A percentile compares a stretch with the other conserved stretches of the same genome.
phyloP scores from a whole-genome alignment of 2,113 vertebrate species.

The Fregata magnificens region DNA sequence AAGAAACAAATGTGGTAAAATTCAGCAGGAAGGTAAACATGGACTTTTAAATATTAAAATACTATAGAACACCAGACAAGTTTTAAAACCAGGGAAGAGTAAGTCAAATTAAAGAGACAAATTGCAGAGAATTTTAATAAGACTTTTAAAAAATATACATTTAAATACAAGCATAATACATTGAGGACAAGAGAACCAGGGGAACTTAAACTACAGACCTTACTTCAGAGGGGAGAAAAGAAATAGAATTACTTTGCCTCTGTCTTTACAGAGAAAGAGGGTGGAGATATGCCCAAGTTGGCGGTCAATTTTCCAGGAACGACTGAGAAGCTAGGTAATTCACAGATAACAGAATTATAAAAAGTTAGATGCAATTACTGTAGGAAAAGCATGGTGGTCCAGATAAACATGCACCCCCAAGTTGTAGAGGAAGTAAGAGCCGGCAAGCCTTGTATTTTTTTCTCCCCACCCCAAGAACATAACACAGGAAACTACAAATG shows the following conservation, averaged over 20 bases:
- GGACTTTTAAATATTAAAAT: conserved; percentile 8
- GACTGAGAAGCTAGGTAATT: conserved; percentile 74
- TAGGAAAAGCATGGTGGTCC: conserved; percentile 56
- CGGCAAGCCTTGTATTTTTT: neutral
- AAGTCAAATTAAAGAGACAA: conserved; percentile 22
- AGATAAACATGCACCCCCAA: conserved; percentile 57
- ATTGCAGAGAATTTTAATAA: neutral
- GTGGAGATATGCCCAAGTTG: conserved; percentile 76
- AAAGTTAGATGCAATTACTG: conserved; percentile 50
- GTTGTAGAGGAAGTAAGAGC: conserved; percentile 28
- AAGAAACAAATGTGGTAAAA: conserved; percentile 44
- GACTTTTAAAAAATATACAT: neutral
- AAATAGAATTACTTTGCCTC: conserved; percentile 67
- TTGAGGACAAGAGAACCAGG: conserved; percentile 35
- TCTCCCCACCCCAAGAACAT: conserved; percentile 31
- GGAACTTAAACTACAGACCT: conserved; percentile 59
- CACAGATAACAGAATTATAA: conserved; percentile 62
- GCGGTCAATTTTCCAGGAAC: conserved; percentile 76
- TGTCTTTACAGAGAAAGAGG: conserved; percentile 81
- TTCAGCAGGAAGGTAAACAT: conserved; percentile 33
- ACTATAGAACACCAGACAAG: neutral
- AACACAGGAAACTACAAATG: conserved; percentile 38
- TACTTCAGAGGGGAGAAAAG: conserved; percentile 59
- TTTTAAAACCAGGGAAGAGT: conserved; percentile 2
- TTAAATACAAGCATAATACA: conserved; percentile 35